Evolutionary conservation across 2,113 vertebrate species (phyloP), one percentile per base, ranked within the genome.

Genomic region (Chaetorhynchus papuensis): DNA sequence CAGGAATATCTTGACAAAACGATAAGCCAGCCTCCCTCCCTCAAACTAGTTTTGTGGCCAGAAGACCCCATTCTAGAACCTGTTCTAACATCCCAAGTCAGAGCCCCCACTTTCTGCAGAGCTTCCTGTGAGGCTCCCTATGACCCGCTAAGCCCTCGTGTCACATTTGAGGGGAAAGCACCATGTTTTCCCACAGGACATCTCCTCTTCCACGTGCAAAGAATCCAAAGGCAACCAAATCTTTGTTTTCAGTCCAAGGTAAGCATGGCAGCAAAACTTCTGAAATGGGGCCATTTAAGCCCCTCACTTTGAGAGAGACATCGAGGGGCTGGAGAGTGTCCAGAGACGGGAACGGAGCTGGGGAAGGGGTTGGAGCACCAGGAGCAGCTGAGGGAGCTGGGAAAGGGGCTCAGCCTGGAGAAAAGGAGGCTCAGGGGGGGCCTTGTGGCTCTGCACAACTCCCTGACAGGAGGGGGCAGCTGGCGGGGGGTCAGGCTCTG

Each of bases 401-500:
- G 17, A 24, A 64, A 64, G 16, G 71, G 28, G 45, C 45, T 77
- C 57, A 77, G 17, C 13, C 57, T 61, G 45, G 74, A 77, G 28
- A 3, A 77, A 77, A 77, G 57, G 57, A 50, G 74, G 28, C 45
- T 77, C 74, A 33, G 74, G 22, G 28, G 35, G 12, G 22, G 20
- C 57, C 57, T 23, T 30, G 6, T 77, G 57, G 44, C 57, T 77
- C 74, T 61, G 22, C 45, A 77, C 57, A 61, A 26, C 3, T 50
- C 35, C 45, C 56, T 77, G 57, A 24, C 35, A 50, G 45, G 57
- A 39, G 35, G 35, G 11, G 9, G 22, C 16, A 76, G n/a, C 44
- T 0, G 1, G 20, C 19, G 8, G 11, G 8, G 7, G 6, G 24
- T 68, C 0, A 0, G 41, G 13, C 21, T 83, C n/a, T 61, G 17